phyloP scores from a whole-genome alignment of 2,797 vertebrate genomes.

The Cottoperca gobio region DNA sequence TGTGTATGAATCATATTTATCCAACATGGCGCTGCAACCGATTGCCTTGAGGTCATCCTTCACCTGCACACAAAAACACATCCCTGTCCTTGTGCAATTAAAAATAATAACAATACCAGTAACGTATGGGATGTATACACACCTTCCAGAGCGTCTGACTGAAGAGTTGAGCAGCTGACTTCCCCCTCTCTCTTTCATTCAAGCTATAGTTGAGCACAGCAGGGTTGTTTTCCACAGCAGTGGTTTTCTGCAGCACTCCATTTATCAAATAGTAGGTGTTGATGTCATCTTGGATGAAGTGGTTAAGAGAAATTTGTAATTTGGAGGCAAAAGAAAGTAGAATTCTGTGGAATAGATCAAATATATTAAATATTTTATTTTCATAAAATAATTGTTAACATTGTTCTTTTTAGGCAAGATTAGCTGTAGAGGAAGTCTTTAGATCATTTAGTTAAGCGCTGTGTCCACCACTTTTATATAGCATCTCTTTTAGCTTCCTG shows the following conservation, averaged over 20 bases:
- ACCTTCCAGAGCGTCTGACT: conserved; percentile 84
- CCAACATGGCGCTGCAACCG: conserved; percentile 77
- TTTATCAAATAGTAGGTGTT: conserved; percentile 88
- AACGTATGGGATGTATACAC: not conserved
- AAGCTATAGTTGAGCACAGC: conserved; percentile 82
- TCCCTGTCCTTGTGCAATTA: not conserved
- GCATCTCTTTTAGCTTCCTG: too few species aligned
- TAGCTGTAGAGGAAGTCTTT: not conserved
- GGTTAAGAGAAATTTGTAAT: conserved; percentile 78
- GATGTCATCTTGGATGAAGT: conserved; percentile 80
- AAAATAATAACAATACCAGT: too few species aligned
- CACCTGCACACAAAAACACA: conserved; percentile 68
- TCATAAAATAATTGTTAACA: not conserved
- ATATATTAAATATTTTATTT: not conserved
- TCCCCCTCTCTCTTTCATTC: conserved; percentile 77
- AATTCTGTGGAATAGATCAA: conserved; percentile 77
- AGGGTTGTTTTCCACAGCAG: conserved; percentile 81
- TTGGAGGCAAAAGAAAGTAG: conserved; percentile 75
- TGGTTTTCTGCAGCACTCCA: conserved; percentile 69
- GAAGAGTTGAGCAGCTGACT: conserved; percentile 80
- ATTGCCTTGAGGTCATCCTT: conserved; percentile 76
- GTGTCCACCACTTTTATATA: too few species aligned
- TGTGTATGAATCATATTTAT: conserved; percentile 85
- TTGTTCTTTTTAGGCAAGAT: not conserved
- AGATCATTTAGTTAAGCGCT: not conserved